Base-by-base conservation (phyloP, 2,888 invertebrate species). In the Lamproptera curius region DNA sequence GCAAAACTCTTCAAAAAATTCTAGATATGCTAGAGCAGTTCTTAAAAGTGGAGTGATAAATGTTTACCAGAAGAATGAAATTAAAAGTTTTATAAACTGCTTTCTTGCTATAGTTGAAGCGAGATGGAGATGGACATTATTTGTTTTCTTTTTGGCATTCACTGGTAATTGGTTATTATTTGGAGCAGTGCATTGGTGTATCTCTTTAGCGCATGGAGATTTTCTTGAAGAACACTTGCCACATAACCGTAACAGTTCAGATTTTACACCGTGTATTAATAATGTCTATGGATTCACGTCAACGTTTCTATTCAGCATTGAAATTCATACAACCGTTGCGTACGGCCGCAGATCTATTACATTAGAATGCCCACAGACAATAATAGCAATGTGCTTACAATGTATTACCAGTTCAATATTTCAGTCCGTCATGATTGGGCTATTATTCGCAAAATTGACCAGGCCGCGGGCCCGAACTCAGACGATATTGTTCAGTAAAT, bases 311-410 rank as follows among this genome's bases (percentile, higher is more conserved):
- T 98, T 97, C 88, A 97, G 97, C 59, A 92, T 98, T 53, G 98
- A 98, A 88, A 97, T 98, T 0, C 98, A 98, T 70, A 97, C 97
- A 65, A 98, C 97, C 0, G 97, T 98, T 49, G 98, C 89, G 67
- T 97, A 96, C 72, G 97, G 97, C 9, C 91, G 90, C 42, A 91
- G 96, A 46, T 90, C 93, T 42, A 96, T 96, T 0, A 97, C 97
- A 0, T 93, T 97, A 57, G 95, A 97, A 75, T 99, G 99, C 67
- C 96, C 97, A 0, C 94, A 96, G 70, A 96, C 97, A 1, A 95
- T 98, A 43, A 93, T 97, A 61, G 92, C 97, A 51, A 96, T 98
- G 95, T 97, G 97, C 75, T 88, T 97, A 47, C 98, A 99, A 83
- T 97, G 97, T 58, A 97, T 98, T 58, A 91, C 94, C 46, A 97